Conservation (phyloP, 2,113 vertebrate genomes). For the Donacobius atricapilla region DNA sequence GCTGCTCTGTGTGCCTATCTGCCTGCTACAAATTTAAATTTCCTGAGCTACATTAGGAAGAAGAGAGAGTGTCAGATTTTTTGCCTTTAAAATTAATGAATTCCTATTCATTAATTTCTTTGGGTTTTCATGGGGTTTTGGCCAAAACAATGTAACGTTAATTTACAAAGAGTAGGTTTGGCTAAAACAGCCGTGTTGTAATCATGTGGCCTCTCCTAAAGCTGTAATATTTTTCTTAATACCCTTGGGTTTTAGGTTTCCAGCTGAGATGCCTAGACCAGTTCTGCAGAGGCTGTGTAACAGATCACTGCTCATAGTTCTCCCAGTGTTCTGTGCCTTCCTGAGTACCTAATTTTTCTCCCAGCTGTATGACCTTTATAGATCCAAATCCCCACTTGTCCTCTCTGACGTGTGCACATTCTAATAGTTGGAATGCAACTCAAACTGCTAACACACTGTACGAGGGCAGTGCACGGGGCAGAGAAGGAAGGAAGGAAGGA, state of each 20-base stretch:
- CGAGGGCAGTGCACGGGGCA: accelerated
- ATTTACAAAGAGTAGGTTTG: not conserved
- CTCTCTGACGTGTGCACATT: not conserved
- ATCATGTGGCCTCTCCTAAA: not conserved
- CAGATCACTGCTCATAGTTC: accelerated
- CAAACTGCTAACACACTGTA: too few species aligned
- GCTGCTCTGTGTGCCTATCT: not conserved
- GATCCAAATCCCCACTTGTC: not conserved
- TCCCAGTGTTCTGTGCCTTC: not conserved
- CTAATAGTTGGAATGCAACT: not conserved
- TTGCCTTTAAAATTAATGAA: not conserved
- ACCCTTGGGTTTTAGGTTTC: not conserved
- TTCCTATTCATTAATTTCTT: not conserved
- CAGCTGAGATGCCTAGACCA: not conserved
- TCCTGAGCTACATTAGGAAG: not conserved
- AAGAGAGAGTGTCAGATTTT: not conserved
- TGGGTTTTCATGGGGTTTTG: not conserved
- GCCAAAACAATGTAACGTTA: not conserved
- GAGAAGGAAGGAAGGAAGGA: not conserved
- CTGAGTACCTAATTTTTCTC: not conserved
- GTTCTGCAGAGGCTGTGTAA: not conserved
- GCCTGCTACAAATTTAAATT: not conserved
- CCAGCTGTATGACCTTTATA: not conserved
- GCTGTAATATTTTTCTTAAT: not conserved
- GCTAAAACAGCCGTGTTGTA: not conserved